Evolutionary conservation across 2,888 invertebrate genomes (phyloP), one percentile per base, ranked within the genome.

Genomic region (Iselma pallidipennis): DNA sequence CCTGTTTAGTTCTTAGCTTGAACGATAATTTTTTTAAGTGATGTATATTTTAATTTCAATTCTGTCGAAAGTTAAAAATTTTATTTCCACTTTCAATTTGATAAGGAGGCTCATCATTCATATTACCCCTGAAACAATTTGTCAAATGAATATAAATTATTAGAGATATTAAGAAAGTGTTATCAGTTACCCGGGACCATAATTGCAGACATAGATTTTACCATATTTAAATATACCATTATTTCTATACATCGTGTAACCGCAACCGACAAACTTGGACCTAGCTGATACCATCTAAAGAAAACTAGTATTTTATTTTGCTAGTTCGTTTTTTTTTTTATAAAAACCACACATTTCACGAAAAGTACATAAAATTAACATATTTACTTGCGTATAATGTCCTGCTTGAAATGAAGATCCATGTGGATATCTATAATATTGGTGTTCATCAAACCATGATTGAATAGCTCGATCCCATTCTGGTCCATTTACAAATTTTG

Each of bases 121-220:
- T n/a, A n/a, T n/a, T n/a, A n/a, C n/a, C n/a, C n/a, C 3, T 25
- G 19, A 37, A 16, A 16, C 16, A 14, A 9, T 0, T 16, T 2
- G 3, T 12, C 12, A 29, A 12, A 29, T 29, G 3, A 29, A 1
- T 16, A 37, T 14, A 16, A 37, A 7, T 16, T 16, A 2, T 37
- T 7, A 16, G 16, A 37, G 19, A 37, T 37, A 9, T 16, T 37
- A 2, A 31, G 10, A 31, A 16, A 19, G 16, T 37, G 7, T 4
- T 12, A 14, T 16, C 37, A 45, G 21, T 80, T 80, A 87, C 86
- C 89, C 90, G n/a, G 92, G 91, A 56, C 92, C 92, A 75, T 92
- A 92, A 82, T 92, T 92, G 85, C 92, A 93, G 54, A 92, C 90
- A 81, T 91, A 92, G 60, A 91, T 85, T 80, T 91, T 91, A 71